Evolutionary conservation across 2,888 invertebrate species (phyloP).

Genomic region (Nephrotoma flavescens): DNA sequence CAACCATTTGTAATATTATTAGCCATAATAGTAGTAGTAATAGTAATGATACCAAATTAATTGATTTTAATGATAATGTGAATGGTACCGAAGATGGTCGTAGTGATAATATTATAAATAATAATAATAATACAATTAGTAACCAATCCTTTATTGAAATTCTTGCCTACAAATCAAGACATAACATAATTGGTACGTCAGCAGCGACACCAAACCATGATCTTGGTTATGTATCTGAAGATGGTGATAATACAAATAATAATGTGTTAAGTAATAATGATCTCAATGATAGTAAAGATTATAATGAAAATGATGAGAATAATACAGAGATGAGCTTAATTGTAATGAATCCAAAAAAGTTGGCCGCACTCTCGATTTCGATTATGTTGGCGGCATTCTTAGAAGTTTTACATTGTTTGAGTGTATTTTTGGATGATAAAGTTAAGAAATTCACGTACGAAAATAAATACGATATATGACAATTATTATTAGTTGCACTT

Average conservation of each 20-base stretch:
- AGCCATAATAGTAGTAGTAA: not conserved
- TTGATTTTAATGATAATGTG: not conserved
- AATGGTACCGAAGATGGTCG: not conserved
- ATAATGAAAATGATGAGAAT: not conserved
- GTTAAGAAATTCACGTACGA: not conserved
- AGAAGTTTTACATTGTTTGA: constrained; percentile 5
- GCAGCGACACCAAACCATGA: not conserved
- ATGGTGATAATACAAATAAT: not conserved
- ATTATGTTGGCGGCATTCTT: constrained; percentile 6
- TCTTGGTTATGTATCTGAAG: not conserved
- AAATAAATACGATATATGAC: constrained; percentile 2
- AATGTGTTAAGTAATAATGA: not conserved
- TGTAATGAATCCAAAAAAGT: constrained; percentile 3
- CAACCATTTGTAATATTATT: not conserved
- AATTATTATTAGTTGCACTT: not conserved
- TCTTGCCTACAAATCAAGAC: not conserved
- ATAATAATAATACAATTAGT: not conserved
- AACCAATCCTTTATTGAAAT: not conserved
- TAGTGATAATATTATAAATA: not conserved
- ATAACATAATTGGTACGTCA: not conserved
- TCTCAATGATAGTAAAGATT: not conserved
- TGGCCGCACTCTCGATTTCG: constrained; percentile 2
- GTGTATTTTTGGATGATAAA: constrained; percentile 1
- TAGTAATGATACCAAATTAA: not conserved
- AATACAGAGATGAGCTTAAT: not conserved